Base-by-base conservation (phyloP, 2,113 vertebrate genomes). In the Eira barbara region DNA sequence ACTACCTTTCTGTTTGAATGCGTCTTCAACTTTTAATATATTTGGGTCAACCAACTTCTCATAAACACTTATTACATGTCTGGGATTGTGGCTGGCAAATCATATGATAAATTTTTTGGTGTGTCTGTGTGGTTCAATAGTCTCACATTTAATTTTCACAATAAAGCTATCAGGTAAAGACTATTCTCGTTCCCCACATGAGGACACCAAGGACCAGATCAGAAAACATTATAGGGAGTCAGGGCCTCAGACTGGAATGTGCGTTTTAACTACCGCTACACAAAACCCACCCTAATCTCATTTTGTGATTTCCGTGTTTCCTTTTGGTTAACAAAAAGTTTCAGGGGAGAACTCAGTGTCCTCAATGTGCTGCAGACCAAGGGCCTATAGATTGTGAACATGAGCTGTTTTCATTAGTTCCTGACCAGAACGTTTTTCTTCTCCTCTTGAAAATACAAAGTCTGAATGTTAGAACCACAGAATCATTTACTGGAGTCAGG, bases 251-350 rank as follows among this genome's bases (percentile, higher is more conserved):
- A 67, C 1, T 2, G 29, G 71, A 69, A 42, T 52, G 34, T 0
- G 3, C 8, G 0, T 55, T 90, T 45, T 14, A 23, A 20, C 4
- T 27, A 4, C 9, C 42, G 5, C 6, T 9, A 12, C 20, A 3
- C 29, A 3, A 8, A 42, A 6, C 6, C 3, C 5, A 49, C 18
- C n/a, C 3, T 0, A 0, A 14, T n/a, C 10, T 36, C 65, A 4
- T 29, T 78, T 17, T 49, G n/a, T 67, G 34, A 4, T 23, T 39
- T 27, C 17, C 2, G 7, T 7, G 3, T 42, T 79, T 86, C 25
- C 27, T 7, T 69, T 42, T 39, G 13, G 27, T 63, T 45, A 74
- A 52, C 20, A 9, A 21, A 45, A 59, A 23, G 4, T 95, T 81
- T 67, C 79, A 83, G 45, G 18, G 57, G 11, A 63, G 42, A 71